Conservation (phyloP, 2,888 invertebrate species). For the Amphipoea lucens region DNA sequence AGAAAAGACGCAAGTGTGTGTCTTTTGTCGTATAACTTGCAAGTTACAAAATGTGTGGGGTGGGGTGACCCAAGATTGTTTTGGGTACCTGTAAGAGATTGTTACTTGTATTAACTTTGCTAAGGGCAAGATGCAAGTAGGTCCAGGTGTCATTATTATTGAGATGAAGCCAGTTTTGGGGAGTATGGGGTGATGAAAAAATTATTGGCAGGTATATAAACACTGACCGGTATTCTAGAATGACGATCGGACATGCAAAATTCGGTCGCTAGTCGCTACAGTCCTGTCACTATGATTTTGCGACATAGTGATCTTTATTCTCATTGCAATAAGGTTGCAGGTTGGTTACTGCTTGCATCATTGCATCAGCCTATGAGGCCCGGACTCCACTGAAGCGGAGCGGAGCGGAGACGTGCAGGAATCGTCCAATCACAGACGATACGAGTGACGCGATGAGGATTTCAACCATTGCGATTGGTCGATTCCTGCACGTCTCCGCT, state of each 20-base stretch:
- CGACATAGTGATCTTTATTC: too few relatives aligned
- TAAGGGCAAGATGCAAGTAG: conserved; percentile 10
- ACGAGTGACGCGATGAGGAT: too few relatives aligned
- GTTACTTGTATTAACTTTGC: neutral
- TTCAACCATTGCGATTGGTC: too few relatives aligned
- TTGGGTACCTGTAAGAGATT: conserved; percentile 27
- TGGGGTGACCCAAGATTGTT: conserved; percentile 23
- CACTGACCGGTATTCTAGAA: neutral
- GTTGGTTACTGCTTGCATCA: too few relatives aligned
- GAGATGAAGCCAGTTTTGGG: conserved; percentile 13
- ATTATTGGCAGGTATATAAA: conserved; percentile 29
- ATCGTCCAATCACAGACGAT: too few relatives aligned
- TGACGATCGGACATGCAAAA: neutral
- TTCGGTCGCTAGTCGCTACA: too few relatives aligned
- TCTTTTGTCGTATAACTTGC: conserved; percentile 24
- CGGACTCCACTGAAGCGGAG: too few relatives aligned
- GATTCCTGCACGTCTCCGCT: too few relatives aligned
- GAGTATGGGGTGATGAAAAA: neutral
- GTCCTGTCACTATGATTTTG: too few relatives aligned
- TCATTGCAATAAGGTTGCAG: too few relatives aligned
- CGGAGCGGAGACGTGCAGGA: too few relatives aligned
- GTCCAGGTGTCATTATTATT: conserved; percentile 30
- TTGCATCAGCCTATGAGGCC: too few relatives aligned
- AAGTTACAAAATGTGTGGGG: conserved; percentile 12
- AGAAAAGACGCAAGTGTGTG: conserved; percentile 45